Base-by-base conservation (phyloP, 2,797 vertebrate genomes). In the Rhynchotus rufescens region DNA sequence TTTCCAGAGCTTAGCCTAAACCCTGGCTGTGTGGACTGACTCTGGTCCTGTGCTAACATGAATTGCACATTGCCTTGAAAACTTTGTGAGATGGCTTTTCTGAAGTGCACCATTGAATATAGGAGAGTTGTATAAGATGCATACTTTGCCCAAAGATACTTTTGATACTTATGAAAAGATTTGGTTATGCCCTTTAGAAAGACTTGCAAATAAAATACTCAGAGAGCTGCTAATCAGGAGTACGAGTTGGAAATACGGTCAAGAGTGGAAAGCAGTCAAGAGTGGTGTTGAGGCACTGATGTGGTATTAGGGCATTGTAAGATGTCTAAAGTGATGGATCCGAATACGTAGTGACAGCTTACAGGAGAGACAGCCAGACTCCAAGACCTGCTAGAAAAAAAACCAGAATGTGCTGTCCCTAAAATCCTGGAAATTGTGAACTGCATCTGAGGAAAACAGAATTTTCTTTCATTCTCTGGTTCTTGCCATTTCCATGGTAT, bases 1-100 rank as follows among this genome's bases (percentile, higher is more conserved):
- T 72, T 77, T 82, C 38, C 68, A 72, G 60, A 84, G 51, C 23
- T 88, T 79, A 80, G 47, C 25, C 16, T 69, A 36, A 78, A 88
- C 89, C 45, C 34, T 45, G 38, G 7, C 5, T 38, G 12, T 28
- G 8, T 60, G 38, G 42, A 57, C 30, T 69, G 69, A 40, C 32
- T 42, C 54, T 32, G 36, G 42, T 22, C 77, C 47, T 30, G 23
- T 67, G 23, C 65, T 87, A 54, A 40, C 67, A 56, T 75, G 68
- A 92, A 86, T 92, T 85, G 80, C 77, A 83, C 51, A 34, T 57
- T 65, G 15, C 76, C 86, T 84, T 91, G 72, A 86, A 90, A 93
- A 69, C 28, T 0, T 42, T 61, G 12, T 28, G 44, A 77, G 30
- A 21, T 84, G 51, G 26, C 40, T 52, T 16, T 87, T 10, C 34